Evolutionary conservation across 1,140 invertebrate genomes (phyloP), one percentile per base, ranked within the genome.

Genomic region (Dufourea novaeangliae): DNA sequence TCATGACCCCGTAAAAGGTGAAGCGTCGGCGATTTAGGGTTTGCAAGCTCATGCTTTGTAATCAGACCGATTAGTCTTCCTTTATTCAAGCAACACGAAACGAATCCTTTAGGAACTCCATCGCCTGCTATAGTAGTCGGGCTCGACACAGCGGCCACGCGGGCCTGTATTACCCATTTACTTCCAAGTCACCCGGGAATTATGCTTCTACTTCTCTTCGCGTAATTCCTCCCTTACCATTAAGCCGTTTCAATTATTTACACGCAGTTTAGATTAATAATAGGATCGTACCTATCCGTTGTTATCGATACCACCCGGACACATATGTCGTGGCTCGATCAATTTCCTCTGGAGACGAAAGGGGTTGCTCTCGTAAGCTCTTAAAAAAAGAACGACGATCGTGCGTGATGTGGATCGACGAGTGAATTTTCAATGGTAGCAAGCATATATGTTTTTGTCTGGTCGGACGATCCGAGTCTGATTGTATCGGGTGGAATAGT

Each of bases 211-310:
- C 81, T 75, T 82, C 83, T 88, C 87, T 83, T 85, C 70, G 71
- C 82, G 73, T 88, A 86, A 87, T 88, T 88, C 88, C 59, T 88
- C 87, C 80, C 87, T n/a, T 87, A 82, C 87, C 87, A 88, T 89
- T 88, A 89, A 89, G 87, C 86, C 85, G 61, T 80, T 73, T 89
- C 76, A 88, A 89, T 89, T 86, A 89, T 89, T 89, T 74, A 89
- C 71, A 82, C 72, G 71, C 80, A 88, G 88, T 89, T 89, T 88
- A 88, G 87, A 83, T 88, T 89, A 88, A 88, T 88, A 88, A 89
- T 88, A 88, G 82, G 88, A 85, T 82, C 71, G 82, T 83, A 81
- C 76, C 76, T 86, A 80, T 83, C n/a, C 79, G 69, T 32, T 59
- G 70, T 39, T 80, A 85, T 78, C 72, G 82, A 85, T 85, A 78